These are phyloP conservation scores for Monochamus alternatus DNA, from an alignment of 2,888 invertebrate genomes.

Conservation along the genomic window DNA sequence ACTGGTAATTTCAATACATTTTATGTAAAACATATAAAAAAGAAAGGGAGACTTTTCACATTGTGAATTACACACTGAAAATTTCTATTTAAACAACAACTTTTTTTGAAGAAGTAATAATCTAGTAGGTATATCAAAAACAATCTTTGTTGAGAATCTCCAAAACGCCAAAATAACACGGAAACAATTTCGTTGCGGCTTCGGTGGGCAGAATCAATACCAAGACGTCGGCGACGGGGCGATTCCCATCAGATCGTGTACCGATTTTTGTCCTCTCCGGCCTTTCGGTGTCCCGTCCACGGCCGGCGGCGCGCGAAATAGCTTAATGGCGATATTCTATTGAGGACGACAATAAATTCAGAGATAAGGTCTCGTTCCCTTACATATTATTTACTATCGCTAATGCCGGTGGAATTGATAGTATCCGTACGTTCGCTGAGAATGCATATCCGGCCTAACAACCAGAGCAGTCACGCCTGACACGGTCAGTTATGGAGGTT, in stretches of 20 bases:
- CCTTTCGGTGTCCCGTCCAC: conserved; percentile 1
- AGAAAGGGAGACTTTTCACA: too few relatives aligned
- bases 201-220: not conserved
- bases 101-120: too few relatives aligned
- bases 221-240: not conserved
- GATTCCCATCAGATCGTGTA: not conserved
- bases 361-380: conserved; percentile 25
- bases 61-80: too few relatives aligned
- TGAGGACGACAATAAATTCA: conserved; percentile 18
- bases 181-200: not conserved
- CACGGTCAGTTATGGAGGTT: conserved; percentile 67
- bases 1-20: too few relatives aligned
- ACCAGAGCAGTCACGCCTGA: conserved; percentile 66
- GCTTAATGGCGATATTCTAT: conserved; percentile 16
- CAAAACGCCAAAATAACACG: not conserved
- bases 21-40: too few relatives aligned
- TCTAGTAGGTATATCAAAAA: too few relatives aligned
- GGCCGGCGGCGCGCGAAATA: not conserved
- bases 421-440: conserved; percentile 39
- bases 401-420: conserved; percentile 33
- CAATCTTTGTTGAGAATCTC: too few relatives aligned
- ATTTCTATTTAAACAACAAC: too few relatives aligned
- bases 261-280: not conserved
- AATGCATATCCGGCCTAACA: conserved; percentile 68
- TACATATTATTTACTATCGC: conserved; percentile 28